phyloP scores from a whole-genome alignment of 2,888 invertebrate species.

The Himalopsyche anomala region DNA sequence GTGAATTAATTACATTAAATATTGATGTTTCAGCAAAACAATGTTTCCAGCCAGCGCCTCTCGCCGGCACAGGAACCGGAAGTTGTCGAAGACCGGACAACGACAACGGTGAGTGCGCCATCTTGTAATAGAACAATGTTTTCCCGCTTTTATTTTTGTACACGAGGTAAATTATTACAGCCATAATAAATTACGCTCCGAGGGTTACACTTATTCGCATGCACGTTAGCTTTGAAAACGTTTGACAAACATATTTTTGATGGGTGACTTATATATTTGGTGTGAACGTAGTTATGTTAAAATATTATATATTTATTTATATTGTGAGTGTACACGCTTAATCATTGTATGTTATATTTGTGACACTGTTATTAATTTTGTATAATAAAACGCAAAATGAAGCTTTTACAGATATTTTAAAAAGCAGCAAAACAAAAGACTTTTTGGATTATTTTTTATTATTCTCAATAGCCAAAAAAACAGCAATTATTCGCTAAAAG shows the following conservation, averaged over 20 bases:
- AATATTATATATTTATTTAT: slow-evolving; percentile 22
- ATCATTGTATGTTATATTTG: slow-evolving; percentile 52
- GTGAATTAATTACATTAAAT: not conserved
- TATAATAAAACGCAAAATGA: not conserved
- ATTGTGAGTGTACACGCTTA: slow-evolving; percentile 63
- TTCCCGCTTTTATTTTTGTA: slow-evolving; percentile 48
- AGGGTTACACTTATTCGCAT: slow-evolving; percentile 49
- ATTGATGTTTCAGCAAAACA: slow-evolving; percentile 59
- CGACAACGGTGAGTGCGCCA: slow-evolving; percentile 60
- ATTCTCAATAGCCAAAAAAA: not conserved
- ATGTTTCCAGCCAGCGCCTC: slow-evolving; percentile 62
- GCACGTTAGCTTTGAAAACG: slow-evolving; percentile 62
- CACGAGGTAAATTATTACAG: slow-evolving; percentile 40
- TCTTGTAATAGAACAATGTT: slow-evolving; percentile 45
- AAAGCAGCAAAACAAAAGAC: slow-evolving; percentile 5
- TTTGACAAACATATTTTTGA: slow-evolving; percentile 54
- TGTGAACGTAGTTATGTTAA: slow-evolving; percentile 50
- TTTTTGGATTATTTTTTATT: slow-evolving; percentile 32
- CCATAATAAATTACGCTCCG: slow-evolving; percentile 44
- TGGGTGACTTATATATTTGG: slow-evolving; percentile 58
- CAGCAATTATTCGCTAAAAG: not conserved
- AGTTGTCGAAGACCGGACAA: slow-evolving; percentile 58
- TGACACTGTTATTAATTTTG: slow-evolving; percentile 41
- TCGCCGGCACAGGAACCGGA: slow-evolving; percentile 63
- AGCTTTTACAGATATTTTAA: slow-evolving; percentile 24